Evolutionary conservation across 2,888 invertebrate genomes (phyloP).

Genomic region (Tanytarsus gracilentus): DNA sequence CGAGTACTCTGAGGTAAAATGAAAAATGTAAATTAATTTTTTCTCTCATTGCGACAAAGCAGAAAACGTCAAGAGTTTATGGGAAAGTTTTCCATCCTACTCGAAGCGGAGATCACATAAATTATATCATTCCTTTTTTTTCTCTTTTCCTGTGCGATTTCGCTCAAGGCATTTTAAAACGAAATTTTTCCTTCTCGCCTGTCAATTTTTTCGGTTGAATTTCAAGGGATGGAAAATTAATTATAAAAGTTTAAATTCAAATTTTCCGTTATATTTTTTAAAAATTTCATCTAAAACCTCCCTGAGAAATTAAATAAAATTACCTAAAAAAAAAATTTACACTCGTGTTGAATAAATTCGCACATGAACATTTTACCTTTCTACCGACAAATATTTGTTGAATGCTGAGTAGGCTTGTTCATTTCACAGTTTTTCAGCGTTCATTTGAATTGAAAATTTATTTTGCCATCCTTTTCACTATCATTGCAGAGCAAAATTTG

Average conservation of each 20-base stretch:
- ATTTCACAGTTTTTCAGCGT: neutral
- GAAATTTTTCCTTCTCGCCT: neutral
- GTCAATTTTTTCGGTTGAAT: no score
- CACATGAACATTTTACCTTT: neutral
- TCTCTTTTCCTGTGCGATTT: neutral
- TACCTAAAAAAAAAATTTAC: no score
- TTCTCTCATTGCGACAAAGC: neutral
- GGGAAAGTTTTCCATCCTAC: neutral
- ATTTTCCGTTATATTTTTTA: no score
- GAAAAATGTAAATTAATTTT: slow-evolving; percentile 20
- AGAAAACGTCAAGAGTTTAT: neutral
- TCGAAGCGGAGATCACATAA: neutral
- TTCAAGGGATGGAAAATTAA: no score
- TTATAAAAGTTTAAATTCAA: no score
- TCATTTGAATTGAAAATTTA: neutral
- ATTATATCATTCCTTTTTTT: neutral
- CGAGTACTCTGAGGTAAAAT: neutral
- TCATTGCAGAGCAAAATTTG: slow-evolving; percentile 56
- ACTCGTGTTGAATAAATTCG: neutral
- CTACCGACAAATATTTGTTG: neutral
- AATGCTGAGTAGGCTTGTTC: no score
- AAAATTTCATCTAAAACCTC: no score
- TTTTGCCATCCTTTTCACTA: neutral
- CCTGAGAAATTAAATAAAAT: no score
- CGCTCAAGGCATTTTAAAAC: neutral